Percentiles rank a stretch among this genome's conserved stretches.
phyloP scores from a whole-genome alignment of 2,888 invertebrate species.

The Hyposoter dolosus region DNA sequence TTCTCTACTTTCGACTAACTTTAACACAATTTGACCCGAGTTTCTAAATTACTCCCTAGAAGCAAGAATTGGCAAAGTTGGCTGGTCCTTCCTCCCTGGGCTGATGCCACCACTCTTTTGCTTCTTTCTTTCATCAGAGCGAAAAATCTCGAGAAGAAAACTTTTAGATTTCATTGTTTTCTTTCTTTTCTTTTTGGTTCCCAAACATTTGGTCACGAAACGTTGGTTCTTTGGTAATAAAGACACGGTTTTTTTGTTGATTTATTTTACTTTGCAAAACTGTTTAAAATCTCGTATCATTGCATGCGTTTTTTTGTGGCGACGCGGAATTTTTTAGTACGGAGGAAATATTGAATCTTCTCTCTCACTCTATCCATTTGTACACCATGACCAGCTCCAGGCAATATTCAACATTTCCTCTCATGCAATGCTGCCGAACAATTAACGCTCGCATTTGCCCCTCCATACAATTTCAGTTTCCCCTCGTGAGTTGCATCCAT shows the following conservation, averaged over 20 bases:
- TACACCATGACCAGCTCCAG: slow-evolving; percentile 13
- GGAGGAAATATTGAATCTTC: neutral
- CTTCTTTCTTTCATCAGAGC: neutral
- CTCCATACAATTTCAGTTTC: slow-evolving; percentile 62
- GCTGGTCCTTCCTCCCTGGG: slow-evolving; percentile 32
- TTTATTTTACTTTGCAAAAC: too few relatives aligned
- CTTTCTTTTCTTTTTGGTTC: slow-evolving; percentile 25
- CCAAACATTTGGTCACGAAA: neutral
- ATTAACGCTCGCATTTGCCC: slow-evolving; percentile 43
- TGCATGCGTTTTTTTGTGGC: neutral
- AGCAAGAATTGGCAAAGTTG: slow-evolving; percentile 58
- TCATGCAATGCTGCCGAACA: slow-evolving; percentile 27
- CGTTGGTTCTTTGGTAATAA: neutral
- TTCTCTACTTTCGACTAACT: slow-evolving; percentile 42
- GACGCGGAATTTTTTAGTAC: neutral
- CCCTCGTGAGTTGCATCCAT: slow-evolving; percentile 35
- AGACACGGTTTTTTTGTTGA: neutral
- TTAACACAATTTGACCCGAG: slow-evolving; percentile 56
- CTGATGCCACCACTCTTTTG: neutral
- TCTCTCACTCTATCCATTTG: neutral
- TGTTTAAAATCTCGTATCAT: neutral
- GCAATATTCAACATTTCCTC: slow-evolving; percentile 35
- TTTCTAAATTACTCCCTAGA: slow-evolving; percentile 47
- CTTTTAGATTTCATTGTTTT: slow-evolving; percentile 19
- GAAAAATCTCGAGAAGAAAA: slow-evolving; percentile 11